phyloP scores from a whole-genome alignment of 2,113 vertebrate genomes.

The Ctenodactylus gundi region DNA sequence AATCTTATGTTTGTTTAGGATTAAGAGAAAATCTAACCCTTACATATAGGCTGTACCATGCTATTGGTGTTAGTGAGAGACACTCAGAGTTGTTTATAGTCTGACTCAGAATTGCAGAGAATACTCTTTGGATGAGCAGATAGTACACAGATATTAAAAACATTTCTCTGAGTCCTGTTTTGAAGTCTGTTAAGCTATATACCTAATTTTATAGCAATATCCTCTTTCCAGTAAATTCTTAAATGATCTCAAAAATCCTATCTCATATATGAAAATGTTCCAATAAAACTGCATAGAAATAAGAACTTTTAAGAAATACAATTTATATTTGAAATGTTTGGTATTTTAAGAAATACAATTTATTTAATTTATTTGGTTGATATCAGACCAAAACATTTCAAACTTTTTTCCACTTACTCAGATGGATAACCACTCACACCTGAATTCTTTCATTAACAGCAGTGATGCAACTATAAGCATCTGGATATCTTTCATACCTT shows the following conservation, averaged over 20 bases:
- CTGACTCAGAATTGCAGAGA: background rate
- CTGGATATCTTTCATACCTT: background rate
- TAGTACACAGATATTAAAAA: background rate
- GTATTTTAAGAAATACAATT: too few relatives aligned
- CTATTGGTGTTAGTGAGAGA: background rate
- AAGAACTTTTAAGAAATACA: background rate
- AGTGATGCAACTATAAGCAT: background rate
- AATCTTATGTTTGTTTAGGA: constrained; percentile 20
- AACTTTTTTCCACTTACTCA: background rate
- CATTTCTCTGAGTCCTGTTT: background rate
- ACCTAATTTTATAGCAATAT: too few relatives aligned
- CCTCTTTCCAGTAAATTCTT: too few relatives aligned
- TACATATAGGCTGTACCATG: background rate
- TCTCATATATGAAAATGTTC: background rate
- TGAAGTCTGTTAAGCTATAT: constrained; percentile 20
- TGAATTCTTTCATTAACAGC: background rate
- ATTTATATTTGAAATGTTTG: too few relatives aligned
- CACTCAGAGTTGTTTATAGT: background rate
- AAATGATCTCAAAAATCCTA: too few relatives aligned
- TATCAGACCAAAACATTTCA: too few relatives aligned
- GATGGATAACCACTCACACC: background rate
- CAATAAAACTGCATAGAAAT: background rate
- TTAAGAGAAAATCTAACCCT: background rate
- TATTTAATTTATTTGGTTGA: too few relatives aligned
- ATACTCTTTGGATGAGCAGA: background rate